Evolutionary conservation across 2,797 vertebrate species (phyloP).

Genomic region (Setipinna tenuifilis): DNA sequence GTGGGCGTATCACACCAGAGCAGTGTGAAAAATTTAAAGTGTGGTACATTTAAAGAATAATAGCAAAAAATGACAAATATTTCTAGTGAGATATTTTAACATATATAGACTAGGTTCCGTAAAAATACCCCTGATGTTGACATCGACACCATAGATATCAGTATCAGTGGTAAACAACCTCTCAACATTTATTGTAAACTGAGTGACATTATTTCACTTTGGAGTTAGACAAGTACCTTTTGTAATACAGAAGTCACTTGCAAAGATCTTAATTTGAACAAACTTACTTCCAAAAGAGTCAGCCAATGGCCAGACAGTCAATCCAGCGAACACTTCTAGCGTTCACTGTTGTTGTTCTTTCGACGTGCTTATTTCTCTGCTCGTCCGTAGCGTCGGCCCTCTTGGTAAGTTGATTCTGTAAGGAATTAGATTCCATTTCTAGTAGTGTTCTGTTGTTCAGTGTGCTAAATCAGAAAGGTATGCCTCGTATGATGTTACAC

Average conservation of each 20-base stretch:
- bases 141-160: too few relatives aligned
- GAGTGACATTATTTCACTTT: too few relatives aligned
- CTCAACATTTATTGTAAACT: too few relatives aligned
- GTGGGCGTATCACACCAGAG: too few relatives aligned
- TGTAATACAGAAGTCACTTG: background rate
- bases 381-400: background rate
- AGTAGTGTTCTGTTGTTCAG: background rate
- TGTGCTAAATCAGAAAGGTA: constrained; percentile 5
- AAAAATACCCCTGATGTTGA: too few relatives aligned
- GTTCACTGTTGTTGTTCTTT: background rate
- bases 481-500: constrained; percentile 21
- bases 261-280: background rate
- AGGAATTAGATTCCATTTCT: constrained; percentile 15
- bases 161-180: too few relatives aligned
- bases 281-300: constrained; percentile 34
- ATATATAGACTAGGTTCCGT: too few relatives aligned
- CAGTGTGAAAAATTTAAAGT: too few relatives aligned
- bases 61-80: too few relatives aligned
- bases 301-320: constrained; percentile 53
- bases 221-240: background rate
- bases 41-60: too few relatives aligned
- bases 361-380: background rate
- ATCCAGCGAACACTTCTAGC: constrained; percentile 48
- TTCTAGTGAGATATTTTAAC: too few relatives aligned
- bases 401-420: background rate